Evolutionary conservation across 2,113 vertebrate genomes (phyloP), one percentile per base, ranked within the genome.

Genomic region (Xiphophorus maculatus): DNA sequence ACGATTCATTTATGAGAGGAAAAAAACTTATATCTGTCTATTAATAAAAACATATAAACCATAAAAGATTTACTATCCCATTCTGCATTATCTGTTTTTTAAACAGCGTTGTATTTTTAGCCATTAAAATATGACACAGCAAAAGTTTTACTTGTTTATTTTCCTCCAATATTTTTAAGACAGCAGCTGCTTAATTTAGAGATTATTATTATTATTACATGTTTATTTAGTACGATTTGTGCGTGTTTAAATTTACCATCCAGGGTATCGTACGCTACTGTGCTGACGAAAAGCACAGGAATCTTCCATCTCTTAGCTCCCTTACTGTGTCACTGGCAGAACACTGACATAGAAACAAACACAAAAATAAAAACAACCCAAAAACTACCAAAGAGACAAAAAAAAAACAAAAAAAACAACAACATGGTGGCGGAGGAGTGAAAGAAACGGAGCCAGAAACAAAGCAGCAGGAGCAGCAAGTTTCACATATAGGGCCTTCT

Each of bases 401-500:
- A 58, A 48, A 44, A 0, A 37, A 58, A 48, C n/a, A 0, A 58
- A 70, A 35, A 32, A 0, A 42, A 22, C 65, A 66, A 67, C 64
- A 78, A 80, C 74, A 83, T 81, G 79, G 87, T 83, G 83, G 79
- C 73, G 85, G 77, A 81, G 80, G 81, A 88, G 82, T 87, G 82
- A 79, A 82, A 84, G 71, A 84, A 66, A 66, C 17, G 15, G 84
- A 85, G 79, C 85, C 89, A 78, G 87, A 88, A 92, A 87, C 69
- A 89, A 89, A 91, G 85, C 80, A 86, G 84, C 82, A 80, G 84
- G 65, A 84, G 88, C 63, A n/a, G 77, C 86, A 75, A n/a, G n/a
- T 80, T 81, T 74, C 61, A 79, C 77, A 80, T 84, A 83, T 28
- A 37, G 63, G 54, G 82, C 82, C 70, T 76, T 76, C 48, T 62